Conservation (phyloP, 2,113 vertebrate genomes). For the Ochotona curzoniae region DNA sequence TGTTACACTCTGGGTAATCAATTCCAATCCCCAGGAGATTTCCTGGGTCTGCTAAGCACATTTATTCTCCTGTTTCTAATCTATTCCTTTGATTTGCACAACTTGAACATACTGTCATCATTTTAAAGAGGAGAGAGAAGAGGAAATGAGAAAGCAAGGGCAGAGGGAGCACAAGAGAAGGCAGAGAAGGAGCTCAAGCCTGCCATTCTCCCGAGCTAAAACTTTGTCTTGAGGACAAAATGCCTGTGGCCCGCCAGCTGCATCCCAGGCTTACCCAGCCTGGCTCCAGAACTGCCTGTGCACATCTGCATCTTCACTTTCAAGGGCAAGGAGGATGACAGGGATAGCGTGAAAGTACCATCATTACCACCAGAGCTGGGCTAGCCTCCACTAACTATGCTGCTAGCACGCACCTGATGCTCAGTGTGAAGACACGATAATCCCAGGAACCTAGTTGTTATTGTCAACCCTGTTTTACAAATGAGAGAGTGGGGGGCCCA, state of each 20-base stretch:
- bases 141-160: constrained; percentile 65
- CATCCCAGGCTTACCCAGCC: not conserved
- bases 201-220: not conserved
- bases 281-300: not conserved
- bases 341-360: constrained; percentile 19
- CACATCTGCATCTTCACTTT: not conserved
- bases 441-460: not conserved
- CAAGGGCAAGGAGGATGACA: constrained; percentile 29
- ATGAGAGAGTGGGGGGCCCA: not conserved
- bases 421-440: not conserved
- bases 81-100: constrained; percentile 73
- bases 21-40: constrained; percentile 69
- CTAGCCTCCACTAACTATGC: not conserved
- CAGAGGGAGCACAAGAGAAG: not conserved
- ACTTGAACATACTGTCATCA: constrained; percentile 64
- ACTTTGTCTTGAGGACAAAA: not conserved
- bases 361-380: constrained; percentile 17
- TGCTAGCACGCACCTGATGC: not conserved
- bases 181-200: not conserved
- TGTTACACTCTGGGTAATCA: constrained; percentile 57
- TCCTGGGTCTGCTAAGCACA: constrained; percentile 61
- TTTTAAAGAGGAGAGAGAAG: constrained; percentile 40
- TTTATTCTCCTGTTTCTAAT: constrained; percentile 60
- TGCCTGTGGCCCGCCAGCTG: not conserved
- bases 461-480: not conserved